Conservation (phyloP, 2,888 invertebrate species). For the Coleophora flavipennella region DNA sequence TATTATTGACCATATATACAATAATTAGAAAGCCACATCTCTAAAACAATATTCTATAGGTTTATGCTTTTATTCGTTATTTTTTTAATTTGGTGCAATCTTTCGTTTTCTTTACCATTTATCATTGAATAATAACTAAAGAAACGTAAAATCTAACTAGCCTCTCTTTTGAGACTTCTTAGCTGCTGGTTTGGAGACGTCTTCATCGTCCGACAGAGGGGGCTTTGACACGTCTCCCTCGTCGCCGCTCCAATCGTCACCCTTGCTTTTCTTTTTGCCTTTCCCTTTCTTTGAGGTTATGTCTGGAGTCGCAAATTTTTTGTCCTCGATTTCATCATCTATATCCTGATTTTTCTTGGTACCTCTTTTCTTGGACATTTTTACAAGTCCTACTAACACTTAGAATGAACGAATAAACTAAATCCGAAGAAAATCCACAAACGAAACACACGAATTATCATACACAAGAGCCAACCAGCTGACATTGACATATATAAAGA, state of each 20-base stretch:
- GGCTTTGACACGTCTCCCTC: conserved; percentile 47
- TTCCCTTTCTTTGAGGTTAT: conserved; percentile 71
- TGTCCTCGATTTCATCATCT: conserved; percentile 67
- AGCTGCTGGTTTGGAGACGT: conserved; percentile 41
- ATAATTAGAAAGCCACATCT: too few relatives aligned
- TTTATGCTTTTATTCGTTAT: too few relatives aligned
- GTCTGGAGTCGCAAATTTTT: conserved; percentile 41
- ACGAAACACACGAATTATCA: conserved; percentile 3
- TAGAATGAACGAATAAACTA: too few relatives aligned
- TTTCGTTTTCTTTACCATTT: too few relatives aligned
- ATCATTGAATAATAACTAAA: too few relatives aligned
- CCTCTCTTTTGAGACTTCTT: conserved; percentile 73
- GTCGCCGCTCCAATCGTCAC: conserved; percentile 54
- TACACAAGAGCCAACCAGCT: neutral
- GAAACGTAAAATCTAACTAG: conserved; percentile 17
- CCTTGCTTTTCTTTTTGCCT: conserved; percentile 61
- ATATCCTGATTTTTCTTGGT: conserved; percentile 72
- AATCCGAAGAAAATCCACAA: neutral
- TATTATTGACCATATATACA: too few relatives aligned
- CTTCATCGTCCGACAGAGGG: conserved; percentile 54
- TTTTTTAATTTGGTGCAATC: too few relatives aligned
- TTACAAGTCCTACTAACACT: too few relatives aligned
- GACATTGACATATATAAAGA: too few relatives aligned
- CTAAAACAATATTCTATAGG: too few relatives aligned
- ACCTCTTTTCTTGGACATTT: conserved; percentile 75